A percentile compares a stretch with the other conserved stretches of the same genome.
These are phyloP conservation scores for Calameuta pallipes DNA, from an alignment of 2,888 invertebrate genomes.

Conservation along the genomic window DNA sequence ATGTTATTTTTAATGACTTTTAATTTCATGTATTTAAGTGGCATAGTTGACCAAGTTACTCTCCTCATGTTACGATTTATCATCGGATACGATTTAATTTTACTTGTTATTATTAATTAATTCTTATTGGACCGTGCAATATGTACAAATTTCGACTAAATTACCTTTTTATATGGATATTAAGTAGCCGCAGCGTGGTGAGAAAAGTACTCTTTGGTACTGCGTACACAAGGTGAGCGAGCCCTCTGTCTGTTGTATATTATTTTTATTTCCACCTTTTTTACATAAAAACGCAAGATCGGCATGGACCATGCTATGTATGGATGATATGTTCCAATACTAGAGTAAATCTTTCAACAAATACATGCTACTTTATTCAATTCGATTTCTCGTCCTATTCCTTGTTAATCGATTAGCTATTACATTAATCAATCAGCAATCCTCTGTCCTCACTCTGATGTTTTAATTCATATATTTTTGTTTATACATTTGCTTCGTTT, in stretches of 20 bases:
- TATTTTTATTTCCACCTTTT: constrained; percentile 65
- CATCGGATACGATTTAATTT: constrained; percentile 33
- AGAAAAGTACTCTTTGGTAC: constrained; percentile 24
- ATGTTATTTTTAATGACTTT: constrained; percentile 38
- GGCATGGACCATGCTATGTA: constrained; percentile 63
- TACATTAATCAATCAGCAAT: not conserved
- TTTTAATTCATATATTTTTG: not conserved
- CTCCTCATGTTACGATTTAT: constrained; percentile 31
- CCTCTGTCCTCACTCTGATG: not conserved
- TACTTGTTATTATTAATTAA: constrained; percentile 52
- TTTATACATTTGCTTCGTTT: not conserved
- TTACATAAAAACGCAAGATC: constrained; percentile 62
- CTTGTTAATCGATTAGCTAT: not conserved
- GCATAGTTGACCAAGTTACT: constrained; percentile 29
- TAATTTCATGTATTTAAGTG: constrained; percentile 34
- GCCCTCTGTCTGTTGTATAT: constrained; percentile 63
- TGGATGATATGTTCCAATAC: constrained; percentile 64
- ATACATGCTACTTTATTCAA: constrained; percentile 37
- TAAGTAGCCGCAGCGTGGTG: constrained; percentile 39
- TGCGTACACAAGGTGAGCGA: constrained; percentile 29
- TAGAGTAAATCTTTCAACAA: constrained; percentile 65
- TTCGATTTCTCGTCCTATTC: constrained; percentile 28
- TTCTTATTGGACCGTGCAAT: constrained; percentile 60
- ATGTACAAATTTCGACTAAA: constrained; percentile 59
- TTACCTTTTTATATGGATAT: constrained; percentile 54